phyloP scores from a whole-genome alignment of 2,888 invertebrate genomes.

The Argyresthia albistria region DNA sequence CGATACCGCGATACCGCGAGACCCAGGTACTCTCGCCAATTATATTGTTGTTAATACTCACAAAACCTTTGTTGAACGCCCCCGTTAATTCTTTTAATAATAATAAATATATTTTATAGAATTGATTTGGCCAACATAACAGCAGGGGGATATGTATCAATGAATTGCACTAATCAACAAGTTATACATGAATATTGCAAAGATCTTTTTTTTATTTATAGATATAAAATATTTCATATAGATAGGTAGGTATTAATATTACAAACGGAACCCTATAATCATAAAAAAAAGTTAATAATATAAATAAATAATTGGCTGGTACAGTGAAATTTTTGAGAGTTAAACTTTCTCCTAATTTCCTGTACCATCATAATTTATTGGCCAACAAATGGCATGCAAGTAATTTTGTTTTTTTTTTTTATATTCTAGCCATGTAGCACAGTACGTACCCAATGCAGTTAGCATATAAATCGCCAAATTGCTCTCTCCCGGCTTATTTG shows the following conservation, averaged over 20 bases:
- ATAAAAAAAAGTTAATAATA: no score
- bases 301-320: no score
- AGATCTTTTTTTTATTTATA: no score
- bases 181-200: no score
- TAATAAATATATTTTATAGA: background rate
- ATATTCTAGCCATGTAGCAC: constrained; percentile 54
- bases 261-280: no score
- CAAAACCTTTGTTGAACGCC: constrained; percentile 25
- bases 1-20: constrained; percentile 21
- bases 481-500: constrained; percentile 50
- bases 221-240: no score
- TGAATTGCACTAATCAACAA: no score
- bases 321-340: no score
- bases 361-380: background rate
- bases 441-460: constrained; percentile 68
- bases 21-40: constrained; percentile 39
- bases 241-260: no score
- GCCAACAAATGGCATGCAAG: constrained; percentile 35
- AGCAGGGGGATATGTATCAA: no score
- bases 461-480: constrained; percentile 52
- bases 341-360: no score
- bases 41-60: constrained; percentile 41
- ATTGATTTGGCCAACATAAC: background rate
- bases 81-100: constrained; percentile 1
- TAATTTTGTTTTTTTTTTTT: constrained; percentile 21